Evolutionary conservation across 2,113 vertebrate species (phyloP), one percentile per base, ranked within the genome.

Genomic region (Lichenostomus cassidix): DNA sequence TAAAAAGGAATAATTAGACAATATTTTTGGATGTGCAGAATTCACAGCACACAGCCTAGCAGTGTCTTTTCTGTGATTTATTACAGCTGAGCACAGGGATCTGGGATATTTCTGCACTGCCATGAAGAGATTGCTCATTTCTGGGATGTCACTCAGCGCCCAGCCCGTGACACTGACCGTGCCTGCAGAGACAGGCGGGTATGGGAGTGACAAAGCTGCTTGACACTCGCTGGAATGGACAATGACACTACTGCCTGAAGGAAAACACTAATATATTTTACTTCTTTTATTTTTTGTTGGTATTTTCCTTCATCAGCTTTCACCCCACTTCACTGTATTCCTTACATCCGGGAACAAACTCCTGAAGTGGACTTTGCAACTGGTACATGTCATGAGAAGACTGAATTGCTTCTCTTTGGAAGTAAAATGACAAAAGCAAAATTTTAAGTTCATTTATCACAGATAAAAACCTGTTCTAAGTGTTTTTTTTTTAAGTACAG

Each of bases 101-200:
- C 60, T 63, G 24, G 59, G 84, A 63, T 86, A 62, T 85, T 94
- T 52, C 71, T 88, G 63, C 44, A 14, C 80, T 93, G 65, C 62
- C 91, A 87, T 69, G 92, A 96, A 90, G 65, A 91, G 87, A 94
- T 79, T 93, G 90, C 59, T 97, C 94, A 75, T 96, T 96, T 90
- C 86, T 94, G 68, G 22, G 29, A 77, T 95, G 95, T 94, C 89
- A 91, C 60, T 96, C 89, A 92, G 93, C 73, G 94, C 84, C 89
- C 78, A 83, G 86, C 74, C 15, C 27, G 37, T 69, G 81, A 65
- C 69, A 63, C 8, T 7, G 0, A 27, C 83, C 52, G 35, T 0
- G 14, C 80, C 94, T 89, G 89, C 92, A 83, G 44, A 86, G 60
- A 85, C 56, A 92, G 68, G 49, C 56, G 42, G 80, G 93, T 71